Base-by-base conservation (phyloP, 2,888 invertebrate species). In the Ormyrus labotus region DNA sequence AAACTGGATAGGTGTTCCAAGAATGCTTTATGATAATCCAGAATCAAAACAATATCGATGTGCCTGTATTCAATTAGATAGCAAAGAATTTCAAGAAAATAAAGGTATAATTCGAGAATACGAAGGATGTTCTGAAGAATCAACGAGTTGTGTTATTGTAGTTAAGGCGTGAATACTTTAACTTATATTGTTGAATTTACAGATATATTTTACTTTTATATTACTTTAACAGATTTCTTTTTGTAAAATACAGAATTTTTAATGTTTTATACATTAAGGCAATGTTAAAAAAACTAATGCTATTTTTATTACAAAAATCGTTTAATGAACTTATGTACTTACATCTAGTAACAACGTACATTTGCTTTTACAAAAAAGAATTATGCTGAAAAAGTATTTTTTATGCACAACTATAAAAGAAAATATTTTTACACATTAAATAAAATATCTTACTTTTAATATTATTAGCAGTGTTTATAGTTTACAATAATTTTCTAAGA, bases 1-100 rank as follows among this genome's bases (percentile, higher is more conserved):
- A 85, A 92, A 94, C 81, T 99, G 99, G 99, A 91, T 93, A 13
- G 99, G 99, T 19, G 95, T 97, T 64, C 99, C 99, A 0, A 93
- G 98, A 82, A 94, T 96, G 90, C 92, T 96, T 7, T 97, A 93
- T 88, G 93, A 94, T 82, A 85, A 86, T 83, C 94, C 95, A 13
- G 95, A 95, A 0, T 92, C 93, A 5, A 92, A 93, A 63, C 91
- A 92, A 13, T 93, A 94, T 82, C 93, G 96, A 69, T 99, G 99
- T 92, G 97, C 96, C 6, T 99, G 99, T 90, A 92, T 98, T 0
- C 92, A 92, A 79, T 82, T 90, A 3, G 89, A 92, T 1, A 89
- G 92, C 72, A 90, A 92, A 67, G 91, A 92, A 80, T 89, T 92
- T 72, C 83, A 90, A 78, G 91, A 91, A 60, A 91, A 91, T 8